A percentile compares a stretch with the other conserved stretches of the same genome.
These are phyloP conservation scores for Drosophila greeni DNA, from an alignment of 2,888 invertebrate genomes.

Conservation along the genomic window DNA sequence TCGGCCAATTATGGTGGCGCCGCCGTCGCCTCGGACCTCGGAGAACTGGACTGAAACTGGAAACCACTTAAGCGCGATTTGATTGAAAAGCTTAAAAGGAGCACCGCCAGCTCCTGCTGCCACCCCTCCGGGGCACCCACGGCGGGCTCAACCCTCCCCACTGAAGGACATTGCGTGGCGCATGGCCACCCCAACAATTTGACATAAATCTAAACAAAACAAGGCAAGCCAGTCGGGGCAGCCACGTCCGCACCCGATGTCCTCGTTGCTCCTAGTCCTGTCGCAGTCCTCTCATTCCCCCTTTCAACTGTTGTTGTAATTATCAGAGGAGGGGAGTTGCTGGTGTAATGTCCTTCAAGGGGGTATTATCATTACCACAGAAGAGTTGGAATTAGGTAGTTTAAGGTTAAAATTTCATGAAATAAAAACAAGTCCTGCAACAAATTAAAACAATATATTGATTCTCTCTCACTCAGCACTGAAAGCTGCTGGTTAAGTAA, in stretches of 20 bases:
- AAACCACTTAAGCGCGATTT: constrained; percentile 70
- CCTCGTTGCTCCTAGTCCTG: constrained; percentile 5
- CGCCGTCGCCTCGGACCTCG: constrained; percentile 20
- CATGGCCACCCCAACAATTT: constrained; percentile 57
- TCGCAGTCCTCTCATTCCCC: constrained; percentile 23
- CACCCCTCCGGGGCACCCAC: background rate
- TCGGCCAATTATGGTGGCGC: constrained; percentile 58
- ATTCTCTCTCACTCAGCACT: background rate
- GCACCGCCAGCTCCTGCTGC: background rate
- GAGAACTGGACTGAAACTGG: constrained; percentile 49
- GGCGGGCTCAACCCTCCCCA: background rate
- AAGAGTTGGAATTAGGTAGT: background rate
- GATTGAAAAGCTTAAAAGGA: constrained; percentile 72
- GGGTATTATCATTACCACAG: background rate
- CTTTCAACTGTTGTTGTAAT: constrained; percentile 43
- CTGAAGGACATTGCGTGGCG: constrained; percentile 18
- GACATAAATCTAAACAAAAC: constrained; percentile 74
- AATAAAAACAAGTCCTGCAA: no score
- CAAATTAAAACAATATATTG: background rate
- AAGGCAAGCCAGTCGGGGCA: constrained; percentile 45
- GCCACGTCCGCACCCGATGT: constrained; percentile 28
- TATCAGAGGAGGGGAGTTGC: constrained; percentile 2
- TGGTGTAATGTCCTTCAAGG: constrained; percentile 17
- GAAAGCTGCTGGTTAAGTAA: background rate
- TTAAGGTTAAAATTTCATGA: no score